Evolutionary conservation across 2,113 vertebrate genomes (phyloP).

Genomic region (Coregonus clupeaformis): DNA sequence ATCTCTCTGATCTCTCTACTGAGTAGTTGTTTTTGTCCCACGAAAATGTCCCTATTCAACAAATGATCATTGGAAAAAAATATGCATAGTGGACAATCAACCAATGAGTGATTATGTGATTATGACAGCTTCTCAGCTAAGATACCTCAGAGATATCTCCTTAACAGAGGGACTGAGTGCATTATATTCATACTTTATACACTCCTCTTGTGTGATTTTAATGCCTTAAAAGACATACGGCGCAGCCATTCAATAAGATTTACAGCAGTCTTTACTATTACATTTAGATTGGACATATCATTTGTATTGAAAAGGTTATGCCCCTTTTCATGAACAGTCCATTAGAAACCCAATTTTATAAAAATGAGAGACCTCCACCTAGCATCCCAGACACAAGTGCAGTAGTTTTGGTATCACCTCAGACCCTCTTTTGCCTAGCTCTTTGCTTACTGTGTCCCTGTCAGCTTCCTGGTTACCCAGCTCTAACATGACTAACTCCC

Average conservation of each 20-base stretch:
- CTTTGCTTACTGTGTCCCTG: constrained; percentile 7
- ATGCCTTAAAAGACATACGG: too few relatives aligned
- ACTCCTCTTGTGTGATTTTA: too few relatives aligned
- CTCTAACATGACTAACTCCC: constrained; percentile 45
- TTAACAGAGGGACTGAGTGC: constrained; percentile 39
- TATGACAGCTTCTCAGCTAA: constrained; percentile 32
- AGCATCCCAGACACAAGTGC: neutral
- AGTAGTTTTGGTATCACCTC: constrained; percentile 20
- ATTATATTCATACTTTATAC: constrained; percentile 16
- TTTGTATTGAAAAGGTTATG: neutral
- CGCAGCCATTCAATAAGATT: neutral
- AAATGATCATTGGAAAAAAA: neutral
- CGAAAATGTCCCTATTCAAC: neutral
- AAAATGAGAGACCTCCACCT: neutral
- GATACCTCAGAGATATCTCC: constrained; percentile 21
- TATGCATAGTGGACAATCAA: neutral
- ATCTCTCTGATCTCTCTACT: constrained; percentile 33
- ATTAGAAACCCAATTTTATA: neutral
- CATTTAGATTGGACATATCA: neutral
- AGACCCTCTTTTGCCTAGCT: constrained; percentile 24
- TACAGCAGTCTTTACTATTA: neutral
- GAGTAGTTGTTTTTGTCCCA: constrained; percentile 20
- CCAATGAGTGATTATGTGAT: too few relatives aligned
- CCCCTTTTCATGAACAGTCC: neutral
- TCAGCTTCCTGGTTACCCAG: constrained; percentile 14